Evolutionary conservation across 2,888 invertebrate genomes (phyloP).

Genomic region (Athalia cordata): DNA sequence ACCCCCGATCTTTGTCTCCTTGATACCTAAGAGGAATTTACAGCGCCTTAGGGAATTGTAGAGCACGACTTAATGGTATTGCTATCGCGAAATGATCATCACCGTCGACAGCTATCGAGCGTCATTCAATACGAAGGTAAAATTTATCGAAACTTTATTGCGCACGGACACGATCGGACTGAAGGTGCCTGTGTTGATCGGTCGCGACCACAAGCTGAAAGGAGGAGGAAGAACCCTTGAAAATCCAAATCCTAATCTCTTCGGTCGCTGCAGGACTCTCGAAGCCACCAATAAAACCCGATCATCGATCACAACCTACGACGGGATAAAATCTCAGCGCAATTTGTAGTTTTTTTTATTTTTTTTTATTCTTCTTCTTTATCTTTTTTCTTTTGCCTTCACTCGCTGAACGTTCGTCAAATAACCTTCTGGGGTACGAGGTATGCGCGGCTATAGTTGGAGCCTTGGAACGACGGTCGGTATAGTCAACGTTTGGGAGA

Average conservation of each 20-base stretch:
- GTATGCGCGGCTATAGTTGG: too few species aligned
- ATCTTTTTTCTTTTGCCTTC: too few species aligned
- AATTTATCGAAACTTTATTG: conserved; percentile 19
- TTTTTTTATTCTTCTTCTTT: too few species aligned
- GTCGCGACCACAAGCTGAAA: background rate
- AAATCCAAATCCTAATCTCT: background rate
- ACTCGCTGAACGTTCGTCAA: too few species aligned
- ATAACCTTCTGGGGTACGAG: too few species aligned
- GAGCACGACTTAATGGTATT: conserved; percentile 64
- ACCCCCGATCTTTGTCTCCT: conserved; percentile 56
- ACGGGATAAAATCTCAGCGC: too few species aligned
- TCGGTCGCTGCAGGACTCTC: background rate
- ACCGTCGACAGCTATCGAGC: conserved; percentile 52
- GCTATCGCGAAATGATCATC: conserved; percentile 62
- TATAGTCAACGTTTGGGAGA: too few species aligned
- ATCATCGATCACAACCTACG: too few species aligned
- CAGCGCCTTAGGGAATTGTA: conserved; percentile 61
- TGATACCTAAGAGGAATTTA: conserved; percentile 61
- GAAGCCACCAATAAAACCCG: too few species aligned
- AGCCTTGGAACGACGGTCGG: too few species aligned
- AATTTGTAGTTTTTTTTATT: too few species aligned
- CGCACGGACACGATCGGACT: conserved; percentile 17
- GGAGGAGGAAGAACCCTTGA: background rate
- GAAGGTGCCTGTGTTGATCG: too few species aligned
- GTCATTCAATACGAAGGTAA: conserved; percentile 14